Percentiles rank a stretch among this genome's conserved stretches.
Conservation (phyloP, 2,113 vertebrate genomes). For the Aphyosemion australe region DNA sequence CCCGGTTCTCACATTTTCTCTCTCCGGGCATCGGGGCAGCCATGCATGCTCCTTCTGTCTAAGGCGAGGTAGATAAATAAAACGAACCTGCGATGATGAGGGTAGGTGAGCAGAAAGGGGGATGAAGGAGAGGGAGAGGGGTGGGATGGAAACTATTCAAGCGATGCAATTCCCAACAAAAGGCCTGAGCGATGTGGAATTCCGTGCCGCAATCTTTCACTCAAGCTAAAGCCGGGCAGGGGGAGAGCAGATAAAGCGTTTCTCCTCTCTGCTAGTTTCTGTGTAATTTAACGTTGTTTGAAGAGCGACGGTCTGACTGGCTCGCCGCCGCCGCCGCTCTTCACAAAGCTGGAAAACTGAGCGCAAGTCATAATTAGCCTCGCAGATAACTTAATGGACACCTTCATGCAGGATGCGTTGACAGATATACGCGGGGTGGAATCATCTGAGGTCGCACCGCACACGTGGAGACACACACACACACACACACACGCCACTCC, state of each 20-base stretch:
- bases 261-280: slow-evolving; percentile 64
- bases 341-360: slow-evolving; percentile 24
- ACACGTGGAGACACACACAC: slow-evolving; percentile 37
- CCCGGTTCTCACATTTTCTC: slow-evolving; percentile 59
- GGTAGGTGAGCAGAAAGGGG: not conserved
- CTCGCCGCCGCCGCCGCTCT: slow-evolving; percentile 37
- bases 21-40: slow-evolving; percentile 54
- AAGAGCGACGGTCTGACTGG: slow-evolving; percentile 58
- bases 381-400: slow-evolving; percentile 63
- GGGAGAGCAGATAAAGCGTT: slow-evolving; percentile 46
- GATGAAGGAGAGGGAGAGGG: not conserved
- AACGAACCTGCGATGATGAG: slow-evolving; percentile 33
- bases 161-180: slow-evolving; percentile 74
- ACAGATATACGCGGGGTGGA: slow-evolving; percentile 52
- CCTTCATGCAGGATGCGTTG: slow-evolving; percentile 53
- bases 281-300: slow-evolving; percentile 69
- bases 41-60: slow-evolving; percentile 55
- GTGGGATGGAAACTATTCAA: slow-evolving; percentile 69
- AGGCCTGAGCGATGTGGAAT: slow-evolving; percentile 66
- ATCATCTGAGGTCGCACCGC: slow-evolving; percentile 24
- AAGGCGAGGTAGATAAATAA: slow-evolving; percentile 66
- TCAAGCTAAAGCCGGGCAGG: slow-evolving; percentile 45
- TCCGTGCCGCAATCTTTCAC: slow-evolving; percentile 69
- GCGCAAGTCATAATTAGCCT: slow-evolving; percentile 58
- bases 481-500: slow-evolving; percentile 26